Percentiles rank a stretch among this genome's conserved stretches.
These are phyloP conservation scores for Drosophila austrosaltans DNA, from an alignment of 2,888 invertebrate genomes.

Conservation along the genomic window DNA sequence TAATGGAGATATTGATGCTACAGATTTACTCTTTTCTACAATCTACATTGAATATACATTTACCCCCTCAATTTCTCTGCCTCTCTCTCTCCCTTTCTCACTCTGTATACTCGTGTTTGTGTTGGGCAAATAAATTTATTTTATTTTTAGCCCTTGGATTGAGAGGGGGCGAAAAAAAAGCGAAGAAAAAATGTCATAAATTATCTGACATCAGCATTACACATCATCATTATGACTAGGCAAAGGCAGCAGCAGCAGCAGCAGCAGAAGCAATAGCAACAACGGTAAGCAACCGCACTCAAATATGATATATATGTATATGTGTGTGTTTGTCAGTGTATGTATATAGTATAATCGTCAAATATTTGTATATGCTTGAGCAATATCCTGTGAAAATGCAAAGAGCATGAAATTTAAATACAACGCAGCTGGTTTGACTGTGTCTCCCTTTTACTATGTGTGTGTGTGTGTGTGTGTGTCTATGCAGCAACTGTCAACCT, in stretches of 20 bases:
- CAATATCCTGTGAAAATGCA: slow-evolving; percentile 54
- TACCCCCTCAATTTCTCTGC: background rate
- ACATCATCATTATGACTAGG: slow-evolving; percentile 46
- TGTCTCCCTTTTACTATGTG: slow-evolving; percentile 19
- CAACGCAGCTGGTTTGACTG: slow-evolving; percentile 29
- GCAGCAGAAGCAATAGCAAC: background rate
- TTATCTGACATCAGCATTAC: slow-evolving; percentile 44
- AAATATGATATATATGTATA: slow-evolving; percentile 7
- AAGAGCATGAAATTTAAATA: slow-evolving; percentile 53
- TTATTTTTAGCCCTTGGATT: slow-evolving; percentile 40
- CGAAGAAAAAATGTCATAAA: slow-evolving; percentile 37
- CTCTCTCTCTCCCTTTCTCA: background rate
- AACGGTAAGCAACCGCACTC: slow-evolving; percentile 32
- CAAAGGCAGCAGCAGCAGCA: background rate
- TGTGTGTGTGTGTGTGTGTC: slow-evolving; percentile 25
- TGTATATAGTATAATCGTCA: slow-evolving; percentile 39
- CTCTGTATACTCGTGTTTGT: slow-evolving; percentile 7
- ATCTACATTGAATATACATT: background rate
- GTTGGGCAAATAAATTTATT: slow-evolving; percentile 39
- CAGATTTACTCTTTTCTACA: background rate
- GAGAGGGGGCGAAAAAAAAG: background rate
- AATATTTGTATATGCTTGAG: slow-evolving; percentile 51
- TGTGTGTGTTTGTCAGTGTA: slow-evolving; percentile 21
- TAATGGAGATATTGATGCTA: slow-evolving; percentile 40
- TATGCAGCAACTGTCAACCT: slow-evolving; percentile 73